Base-by-base conservation (phyloP, 1,140 invertebrate species). In the Drosophila bocki region DNA sequence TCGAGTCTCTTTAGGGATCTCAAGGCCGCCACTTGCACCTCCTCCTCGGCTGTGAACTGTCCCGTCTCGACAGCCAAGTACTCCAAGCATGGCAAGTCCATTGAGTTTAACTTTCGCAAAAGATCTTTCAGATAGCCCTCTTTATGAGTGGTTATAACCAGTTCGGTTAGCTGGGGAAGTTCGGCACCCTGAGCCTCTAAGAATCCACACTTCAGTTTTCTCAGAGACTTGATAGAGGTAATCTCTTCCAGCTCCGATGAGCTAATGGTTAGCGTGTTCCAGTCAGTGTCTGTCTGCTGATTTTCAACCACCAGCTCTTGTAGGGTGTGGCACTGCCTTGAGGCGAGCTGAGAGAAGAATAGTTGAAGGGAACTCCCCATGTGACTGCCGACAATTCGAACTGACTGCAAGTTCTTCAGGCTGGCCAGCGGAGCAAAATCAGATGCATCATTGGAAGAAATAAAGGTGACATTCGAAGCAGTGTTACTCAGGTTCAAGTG, bases 191-290 rank as follows among this genome's bases (percentile, higher is more conserved):
- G 11, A 2, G 39, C 13, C 7, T 45, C 32, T 0, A 5, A 35
- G 32, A 65, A 59, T 11, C 62, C 62, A 6, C 53, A 65, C 13
- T 59, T 35, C 3, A 65, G n/a, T 11, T 29, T 59, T 5, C 2
- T 11, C 8, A 65, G 5, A 17, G 41, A 37, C 19, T 35, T 33
- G 2, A 65, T 59, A 11, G 53, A 33, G 7, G 62, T 7, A 3
- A 45, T 57, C 7, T 33, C 32, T 7, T 37, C n/a, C 9, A 65
- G n/a, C 19, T 64, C 53, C 0, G 5, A 8, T 15, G 51, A 9
- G 17, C 13, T 22, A 2, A 48, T 9, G 12, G 45, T 26, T 4
- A 60, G 29, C 0, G 5, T 8, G 7, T 41, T 12, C 26, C 11
- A 17, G 5, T 53, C 33, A 22, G 17, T 3, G n/a, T 39, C 48